A percentile compares a stretch with the other conserved stretches of the same genome.
Conservation (phyloP, 2,888 invertebrate genomes). For the Elysia crispata region DNA sequence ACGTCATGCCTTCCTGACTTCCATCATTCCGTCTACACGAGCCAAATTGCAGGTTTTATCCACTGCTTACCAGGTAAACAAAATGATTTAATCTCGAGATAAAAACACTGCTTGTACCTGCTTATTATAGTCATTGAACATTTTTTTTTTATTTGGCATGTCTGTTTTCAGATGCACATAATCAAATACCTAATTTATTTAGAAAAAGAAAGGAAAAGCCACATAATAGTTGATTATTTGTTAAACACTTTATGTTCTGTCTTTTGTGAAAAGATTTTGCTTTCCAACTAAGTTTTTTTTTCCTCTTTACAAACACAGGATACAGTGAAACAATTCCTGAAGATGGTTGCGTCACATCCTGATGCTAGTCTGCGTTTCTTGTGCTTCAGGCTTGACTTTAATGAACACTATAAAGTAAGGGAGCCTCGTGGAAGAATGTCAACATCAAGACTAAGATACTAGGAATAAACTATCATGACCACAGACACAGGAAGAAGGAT, state of each 20-base stretch:
- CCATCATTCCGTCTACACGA: slow-evolving; percentile 81
- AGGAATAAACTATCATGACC: too few relatives aligned
- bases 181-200: too few relatives aligned
- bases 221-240: background rate
- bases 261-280: background rate
- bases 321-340: slow-evolving; percentile 90
- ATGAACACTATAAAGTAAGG: slow-evolving; percentile 90
- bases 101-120: too few relatives aligned
- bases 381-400: slow-evolving; percentile 95
- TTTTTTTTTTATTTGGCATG: too few relatives aligned
- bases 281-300: background rate
- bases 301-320: slow-evolving; percentile 79
- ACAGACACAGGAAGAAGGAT: too few relatives aligned
- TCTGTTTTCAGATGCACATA: too few relatives aligned
- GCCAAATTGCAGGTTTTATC: slow-evolving; percentile 84
- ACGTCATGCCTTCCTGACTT: slow-evolving; percentile 83
- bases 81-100: too few relatives aligned
- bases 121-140: too few relatives aligned
- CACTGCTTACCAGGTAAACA: slow-evolving; percentile 85
- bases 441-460: too few relatives aligned
- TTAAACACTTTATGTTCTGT: background rate
- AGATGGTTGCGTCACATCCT: slow-evolving; percentile 87
- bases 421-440: slow-evolving; percentile 57
- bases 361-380: slow-evolving; percentile 93
- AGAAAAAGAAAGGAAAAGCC: too few relatives aligned